Conservation (phyloP, 2,113 vertebrate genomes). For the Hemibagrus wyckioides region DNA sequence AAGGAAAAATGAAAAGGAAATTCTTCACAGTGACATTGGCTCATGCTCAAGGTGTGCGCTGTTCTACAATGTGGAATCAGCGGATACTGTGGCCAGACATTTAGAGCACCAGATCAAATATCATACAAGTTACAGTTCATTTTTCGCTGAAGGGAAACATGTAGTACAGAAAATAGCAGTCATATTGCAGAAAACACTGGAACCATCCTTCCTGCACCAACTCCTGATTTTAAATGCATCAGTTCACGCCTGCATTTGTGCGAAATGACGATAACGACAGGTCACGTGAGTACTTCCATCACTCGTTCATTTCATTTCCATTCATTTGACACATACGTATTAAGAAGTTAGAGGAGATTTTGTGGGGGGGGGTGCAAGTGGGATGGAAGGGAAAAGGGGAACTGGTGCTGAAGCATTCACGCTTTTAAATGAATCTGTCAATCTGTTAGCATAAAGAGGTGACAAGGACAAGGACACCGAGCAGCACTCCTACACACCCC, state of each 20-base stretch:
- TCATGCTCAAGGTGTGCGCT: too few species aligned
- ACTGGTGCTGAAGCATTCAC: neutral
- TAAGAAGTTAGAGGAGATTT: neutral
- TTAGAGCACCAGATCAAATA: too few species aligned
- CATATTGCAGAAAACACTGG: too few species aligned
- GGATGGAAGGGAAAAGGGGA: neutral
- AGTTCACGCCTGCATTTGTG: neutral
- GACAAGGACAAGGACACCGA: neutral
- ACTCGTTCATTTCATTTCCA: neutral
- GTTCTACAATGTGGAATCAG: too few species aligned
- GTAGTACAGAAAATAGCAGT: too few species aligned
- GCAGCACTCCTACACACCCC: neutral
- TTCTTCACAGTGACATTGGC: too few species aligned
- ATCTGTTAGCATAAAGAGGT: neutral
- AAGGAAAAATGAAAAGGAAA: too few species aligned
- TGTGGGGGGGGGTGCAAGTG: neutral
- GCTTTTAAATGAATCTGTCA: conserved; percentile 11
- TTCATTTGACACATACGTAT: neutral
- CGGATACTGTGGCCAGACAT: too few species aligned
- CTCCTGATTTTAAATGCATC: neutral
- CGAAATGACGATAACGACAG: neutral
- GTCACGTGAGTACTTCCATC: neutral
- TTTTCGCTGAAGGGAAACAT: too few species aligned
- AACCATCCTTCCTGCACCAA: too few species aligned
- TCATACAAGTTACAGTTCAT: too few species aligned